Percentiles rank a stretch among this genome's conserved stretches.
phyloP scores from a whole-genome alignment of 1,140 invertebrate genomes.

The Drosophila elegans region DNA sequence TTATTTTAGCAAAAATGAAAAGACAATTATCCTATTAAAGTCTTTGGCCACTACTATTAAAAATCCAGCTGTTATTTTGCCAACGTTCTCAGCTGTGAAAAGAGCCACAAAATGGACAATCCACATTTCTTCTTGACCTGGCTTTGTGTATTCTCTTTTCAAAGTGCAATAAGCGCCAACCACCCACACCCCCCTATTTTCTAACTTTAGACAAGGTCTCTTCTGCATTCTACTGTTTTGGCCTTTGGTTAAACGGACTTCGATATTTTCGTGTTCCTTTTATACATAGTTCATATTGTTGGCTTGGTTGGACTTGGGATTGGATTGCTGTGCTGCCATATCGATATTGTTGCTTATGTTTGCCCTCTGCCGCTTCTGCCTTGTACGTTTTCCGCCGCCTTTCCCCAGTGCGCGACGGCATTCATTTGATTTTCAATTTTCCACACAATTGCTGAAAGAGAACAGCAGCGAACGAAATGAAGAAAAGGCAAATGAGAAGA shows the following conservation, averaged over 20 bases:
- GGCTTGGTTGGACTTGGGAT: conserved; percentile 52
- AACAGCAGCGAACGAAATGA: conserved; percentile 11
- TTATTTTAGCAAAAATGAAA: too few species aligned
- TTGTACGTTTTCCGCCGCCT: conserved; percentile 10
- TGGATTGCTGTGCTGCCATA: conserved; percentile 31
- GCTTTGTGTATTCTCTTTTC: conserved; percentile 39
- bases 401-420: conserved; percentile 22
- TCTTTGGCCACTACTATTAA: neutral
- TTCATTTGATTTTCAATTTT: conserved; percentile 81
- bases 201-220: conserved; percentile 9
- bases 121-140: conserved; percentile 11
- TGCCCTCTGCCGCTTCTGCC: conserved; percentile 2
- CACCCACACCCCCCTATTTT: conserved; percentile 1
- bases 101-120: conserved; percentile 16
- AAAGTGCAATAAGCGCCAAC: conserved; percentile 13
- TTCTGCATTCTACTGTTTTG: conserved; percentile 55
- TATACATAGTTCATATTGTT: conserved; percentile 74
- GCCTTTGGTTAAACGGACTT: conserved; percentile 77
- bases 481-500: neutral
- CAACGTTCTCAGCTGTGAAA: conserved; percentile 16
- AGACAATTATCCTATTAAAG: neutral
- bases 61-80: neutral
- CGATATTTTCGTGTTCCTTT: conserved; percentile 76
- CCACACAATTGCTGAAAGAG: conserved; percentile 70
- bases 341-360: conserved; percentile 56